Conservation (phyloP, 2,113 vertebrate genomes). For the Nerophis ophidion region DNA sequence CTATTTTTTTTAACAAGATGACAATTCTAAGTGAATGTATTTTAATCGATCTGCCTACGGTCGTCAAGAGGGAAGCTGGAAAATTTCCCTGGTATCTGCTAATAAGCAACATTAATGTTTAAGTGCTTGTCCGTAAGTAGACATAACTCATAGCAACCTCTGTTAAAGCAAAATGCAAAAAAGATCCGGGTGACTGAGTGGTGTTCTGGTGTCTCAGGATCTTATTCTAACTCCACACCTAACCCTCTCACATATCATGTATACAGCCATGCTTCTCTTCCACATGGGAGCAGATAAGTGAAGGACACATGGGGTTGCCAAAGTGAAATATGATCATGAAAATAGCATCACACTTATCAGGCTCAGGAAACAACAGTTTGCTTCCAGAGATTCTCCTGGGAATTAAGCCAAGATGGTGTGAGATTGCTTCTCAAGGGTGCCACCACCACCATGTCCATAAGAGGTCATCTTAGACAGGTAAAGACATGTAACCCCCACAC, state of each 20-base stretch:
- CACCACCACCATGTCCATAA: neutral
- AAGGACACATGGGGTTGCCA: conserved; percentile 18
- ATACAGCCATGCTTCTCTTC: neutral
- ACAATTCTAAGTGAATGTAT: too few relatives aligned
- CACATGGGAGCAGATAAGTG: conserved; percentile 31
- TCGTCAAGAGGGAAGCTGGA: too few relatives aligned
- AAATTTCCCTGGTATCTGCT: too few relatives aligned
- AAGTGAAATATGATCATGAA: conserved; percentile 28
- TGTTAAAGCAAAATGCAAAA: conserved; percentile 10
- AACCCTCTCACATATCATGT: conserved; percentile 17
- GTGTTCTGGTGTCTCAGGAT: conserved; percentile 29
- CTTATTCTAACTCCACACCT: conserved; percentile 13
- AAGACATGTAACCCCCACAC: conserved; percentile 16
- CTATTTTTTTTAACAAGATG: too few relatives aligned
- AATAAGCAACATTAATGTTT: conserved; percentile 31
- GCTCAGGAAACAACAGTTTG: conserved; percentile 17
- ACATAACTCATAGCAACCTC: conserved; percentile 14
- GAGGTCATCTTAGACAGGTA: conserved; percentile 55
- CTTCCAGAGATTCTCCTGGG: conserved; percentile 1
- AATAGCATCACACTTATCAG: conserved; percentile 50
- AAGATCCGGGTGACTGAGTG: conserved; percentile 4
- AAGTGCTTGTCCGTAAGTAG: conserved; percentile 22
- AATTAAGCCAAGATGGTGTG: conserved; percentile 38
- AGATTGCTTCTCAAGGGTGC: conserved; percentile 47
- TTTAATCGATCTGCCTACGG: too few relatives aligned